phyloP scores from a whole-genome alignment of 2,797 vertebrate genomes.

The Apogon talboti region DNA sequence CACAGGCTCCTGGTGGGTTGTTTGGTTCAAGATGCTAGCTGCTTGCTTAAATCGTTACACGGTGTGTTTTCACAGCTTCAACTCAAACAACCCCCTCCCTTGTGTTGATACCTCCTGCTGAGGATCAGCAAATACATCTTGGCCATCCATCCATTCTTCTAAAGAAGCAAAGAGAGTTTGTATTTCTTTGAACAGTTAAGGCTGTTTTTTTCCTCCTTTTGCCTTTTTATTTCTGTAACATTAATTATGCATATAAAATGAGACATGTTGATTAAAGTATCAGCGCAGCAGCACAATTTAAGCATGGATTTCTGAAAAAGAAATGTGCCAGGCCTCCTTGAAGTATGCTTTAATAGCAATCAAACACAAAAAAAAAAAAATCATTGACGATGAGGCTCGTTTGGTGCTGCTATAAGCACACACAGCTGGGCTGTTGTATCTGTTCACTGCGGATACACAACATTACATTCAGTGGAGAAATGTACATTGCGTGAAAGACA shows the following conservation, averaged over 20 bases:
- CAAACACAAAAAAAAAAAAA: conserved; percentile 60
- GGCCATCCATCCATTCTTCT: conserved; percentile 19
- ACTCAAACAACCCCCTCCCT: conserved; percentile 47
- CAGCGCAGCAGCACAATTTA: conserved; percentile 50
- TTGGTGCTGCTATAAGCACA: conserved; percentile 26
- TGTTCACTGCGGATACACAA: not conserved
- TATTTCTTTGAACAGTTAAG: conserved; percentile 64
- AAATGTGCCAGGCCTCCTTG: conserved; percentile 54
- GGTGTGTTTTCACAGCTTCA: conserved; percentile 66
- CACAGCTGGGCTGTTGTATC: conserved; percentile 30
- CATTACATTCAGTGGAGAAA: conserved; percentile 24
- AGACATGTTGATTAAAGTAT: conserved; percentile 68
- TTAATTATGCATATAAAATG: conserved; percentile 75
- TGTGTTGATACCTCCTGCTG: conserved; percentile 25
- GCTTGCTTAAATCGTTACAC: conserved; percentile 57
- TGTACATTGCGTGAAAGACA: conserved; percentile 26
- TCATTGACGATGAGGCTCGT: conserved; percentile 40
- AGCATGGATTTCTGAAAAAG: conserved; percentile 39
- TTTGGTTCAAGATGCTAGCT: conserved; percentile 56
- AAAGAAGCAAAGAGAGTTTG: conserved; percentile 42
- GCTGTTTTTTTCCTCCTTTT: conserved; percentile 18
- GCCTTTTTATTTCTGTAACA: conserved; percentile 47
- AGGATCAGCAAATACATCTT: conserved; percentile 40
- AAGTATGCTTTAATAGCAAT: conserved; percentile 68
- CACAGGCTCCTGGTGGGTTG: conserved; percentile 51